Evolutionary conservation across 2,888 invertebrate genomes (phyloP).

Genomic region (Sarcophaga caerulescens): DNA sequence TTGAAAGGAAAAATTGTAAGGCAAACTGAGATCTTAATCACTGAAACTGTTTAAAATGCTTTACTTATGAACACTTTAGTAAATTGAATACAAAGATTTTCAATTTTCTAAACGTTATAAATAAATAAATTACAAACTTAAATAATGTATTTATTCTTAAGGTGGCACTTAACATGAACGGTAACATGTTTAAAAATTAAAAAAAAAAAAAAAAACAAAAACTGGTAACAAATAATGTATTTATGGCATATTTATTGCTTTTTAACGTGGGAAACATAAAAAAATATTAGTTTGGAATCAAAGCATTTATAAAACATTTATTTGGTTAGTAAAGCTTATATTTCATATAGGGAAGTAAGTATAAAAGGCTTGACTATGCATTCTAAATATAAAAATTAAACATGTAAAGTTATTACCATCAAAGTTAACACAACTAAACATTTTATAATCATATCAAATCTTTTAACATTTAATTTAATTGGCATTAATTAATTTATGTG

Average conservation of each 20-base stretch:
- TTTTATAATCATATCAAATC: too few species aligned
- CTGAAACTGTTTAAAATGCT: background rate
- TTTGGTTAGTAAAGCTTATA: conserved; percentile 32
- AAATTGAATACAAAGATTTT: too few species aligned
- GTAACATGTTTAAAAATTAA: conserved; percentile 21
- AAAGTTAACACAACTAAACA: too few species aligned
- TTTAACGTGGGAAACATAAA: conserved; percentile 58
- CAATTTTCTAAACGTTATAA: background rate
- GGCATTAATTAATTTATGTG: background rate
- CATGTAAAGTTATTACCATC: too few species aligned
- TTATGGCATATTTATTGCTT: conserved; percentile 34
- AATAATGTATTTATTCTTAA: conserved; percentile 45
- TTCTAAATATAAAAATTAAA: too few species aligned
- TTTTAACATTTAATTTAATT: background rate
- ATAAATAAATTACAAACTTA: conserved; percentile 37
- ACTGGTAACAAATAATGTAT: conserved; percentile 1
- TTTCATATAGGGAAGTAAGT: background rate
- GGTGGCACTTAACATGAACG: conserved; percentile 48
- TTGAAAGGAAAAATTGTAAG: background rate
- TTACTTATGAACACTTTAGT: background rate
- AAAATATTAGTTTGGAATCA: background rate
- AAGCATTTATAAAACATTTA: conserved; percentile 19
- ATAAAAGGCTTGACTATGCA: too few species aligned
- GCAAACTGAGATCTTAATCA: background rate
- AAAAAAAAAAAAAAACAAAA: background rate